phyloP scores from a whole-genome alignment of 2,888 invertebrate species.

The Dioctria rufipes region DNA sequence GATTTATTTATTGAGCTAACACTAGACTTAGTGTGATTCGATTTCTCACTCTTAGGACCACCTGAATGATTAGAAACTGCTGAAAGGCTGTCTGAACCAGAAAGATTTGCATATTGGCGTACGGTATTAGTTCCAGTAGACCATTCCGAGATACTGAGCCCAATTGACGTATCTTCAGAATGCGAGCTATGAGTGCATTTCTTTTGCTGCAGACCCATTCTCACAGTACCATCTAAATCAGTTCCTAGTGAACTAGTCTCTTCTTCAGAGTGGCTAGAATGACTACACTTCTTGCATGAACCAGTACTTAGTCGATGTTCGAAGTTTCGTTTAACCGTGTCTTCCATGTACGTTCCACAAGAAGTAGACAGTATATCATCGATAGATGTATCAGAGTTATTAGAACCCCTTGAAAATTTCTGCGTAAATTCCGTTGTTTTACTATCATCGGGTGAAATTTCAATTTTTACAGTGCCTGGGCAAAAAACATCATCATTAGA shows the following conservation, averaged over 20 bases:
- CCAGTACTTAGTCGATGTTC: conserved; percentile 73
- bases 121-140: conserved; percentile 90
- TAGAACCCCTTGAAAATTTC: conserved; percentile 73
- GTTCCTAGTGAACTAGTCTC: conserved; percentile 85
- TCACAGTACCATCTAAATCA: conserved; percentile 86
- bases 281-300: conserved; percentile 77
- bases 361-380: conserved; percentile 76
- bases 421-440: conserved; percentile 67
- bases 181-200: conserved; percentile 88
- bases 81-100: conserved; percentile 78
- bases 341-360: conserved; percentile 74
- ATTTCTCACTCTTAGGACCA: conserved; percentile 76
- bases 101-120: conserved; percentile 83
- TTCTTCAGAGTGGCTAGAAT: conserved; percentile 82
- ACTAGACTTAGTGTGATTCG: conserved; percentile 74
- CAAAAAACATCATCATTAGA: conserved; percentile 77
- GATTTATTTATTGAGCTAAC: conserved; percentile 77
- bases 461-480: conserved; percentile 74
- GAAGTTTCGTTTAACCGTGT: conserved; percentile 72
- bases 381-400: conserved; percentile 78
- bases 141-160: conserved; percentile 89
- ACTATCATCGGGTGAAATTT: conserved; percentile 75
- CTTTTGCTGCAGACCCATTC: conserved; percentile 83
- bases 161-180: conserved; percentile 90
- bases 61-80: conserved; percentile 75